Conservation (phyloP, 2,797 vertebrate species). For the Galago senegalensis region DNA sequence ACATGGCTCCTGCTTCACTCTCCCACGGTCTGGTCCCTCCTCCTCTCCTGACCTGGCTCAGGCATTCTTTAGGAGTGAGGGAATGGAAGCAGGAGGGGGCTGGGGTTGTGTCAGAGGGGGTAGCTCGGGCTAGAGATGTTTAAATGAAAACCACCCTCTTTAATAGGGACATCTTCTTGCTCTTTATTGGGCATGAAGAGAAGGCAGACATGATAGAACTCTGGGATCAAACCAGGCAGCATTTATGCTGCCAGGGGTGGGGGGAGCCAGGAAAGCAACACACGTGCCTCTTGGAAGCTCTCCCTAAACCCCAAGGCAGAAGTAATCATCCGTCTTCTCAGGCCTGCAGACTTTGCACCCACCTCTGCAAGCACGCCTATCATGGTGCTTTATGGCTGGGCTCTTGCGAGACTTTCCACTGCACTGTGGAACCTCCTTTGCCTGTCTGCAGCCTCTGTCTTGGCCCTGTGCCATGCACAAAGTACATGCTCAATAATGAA, state of each 20-base stretch:
- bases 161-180: neutral
- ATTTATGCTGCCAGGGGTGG: neutral
- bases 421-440: neutral
- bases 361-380: accelerated
- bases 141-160: neutral
- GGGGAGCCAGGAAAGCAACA: neutral
- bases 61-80: neutral
- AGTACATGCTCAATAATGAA: slow-evolving; percentile 73
- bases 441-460: neutral
- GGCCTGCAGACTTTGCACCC: neutral
- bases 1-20: neutral
- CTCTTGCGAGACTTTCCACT: accelerated
- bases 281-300: neutral
- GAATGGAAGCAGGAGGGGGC: neutral
- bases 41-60: neutral
- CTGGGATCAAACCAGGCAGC: neutral
- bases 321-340: neutral
- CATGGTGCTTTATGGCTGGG: neutral
- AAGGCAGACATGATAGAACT: neutral
- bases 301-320: neutral
- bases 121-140: neutral
- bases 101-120: neutral
- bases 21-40: neutral
- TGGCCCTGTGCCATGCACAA: neutral
- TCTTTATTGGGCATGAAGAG: neutral